Base-by-base conservation (phyloP, 2,888 invertebrate species). In the Helicoverpa assulta region DNA sequence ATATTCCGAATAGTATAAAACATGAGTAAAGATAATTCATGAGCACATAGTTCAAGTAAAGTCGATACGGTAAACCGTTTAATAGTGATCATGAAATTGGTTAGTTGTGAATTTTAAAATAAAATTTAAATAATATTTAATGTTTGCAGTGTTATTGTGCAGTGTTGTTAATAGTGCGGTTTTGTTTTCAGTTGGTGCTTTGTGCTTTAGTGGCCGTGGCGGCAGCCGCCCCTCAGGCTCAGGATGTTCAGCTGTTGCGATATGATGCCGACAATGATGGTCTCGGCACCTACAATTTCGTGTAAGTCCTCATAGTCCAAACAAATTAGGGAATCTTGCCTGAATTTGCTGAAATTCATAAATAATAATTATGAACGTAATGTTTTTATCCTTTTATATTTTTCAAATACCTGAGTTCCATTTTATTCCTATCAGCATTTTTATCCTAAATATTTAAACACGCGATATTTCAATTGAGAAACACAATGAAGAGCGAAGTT, bases 1-100 rank as follows among this genome's bases (percentile, higher is more conserved):
- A 91, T 92, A 91, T 88, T 87, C 86, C 83, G 84, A 88, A 91
- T 89, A 90, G 89, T 94, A 93, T 94, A 94, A 89, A 93, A 92
- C 88, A 89, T 87, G 88, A 82, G 90, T 85, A 86, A 84, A 85
- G 86, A 78, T 86, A 86, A 86, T 83, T 84, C 82, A 86, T 84
- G 83, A 88, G 88, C 86, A 85, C 92, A 92, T 85, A 92, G 85
- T 89, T 86, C 83, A 84, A 89, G 85, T 88, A 84, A 85, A 80
- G 83, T 85, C 84, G 84, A 81, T 82, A 84, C 86, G 82, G 85
- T 80, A 81, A 83, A 89, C 80, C 78, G 83, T 82, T 81, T 84
- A 83, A 80, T 81, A 77, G 72, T 84, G 80, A 91, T 87, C 82
- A 93, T 93, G 92, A 93, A 93, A 89, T 80, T 92, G 92, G 93